Conservation (phyloP, 64 coral and sea anemone genomes). For the Montipora foliosa region DNA sequence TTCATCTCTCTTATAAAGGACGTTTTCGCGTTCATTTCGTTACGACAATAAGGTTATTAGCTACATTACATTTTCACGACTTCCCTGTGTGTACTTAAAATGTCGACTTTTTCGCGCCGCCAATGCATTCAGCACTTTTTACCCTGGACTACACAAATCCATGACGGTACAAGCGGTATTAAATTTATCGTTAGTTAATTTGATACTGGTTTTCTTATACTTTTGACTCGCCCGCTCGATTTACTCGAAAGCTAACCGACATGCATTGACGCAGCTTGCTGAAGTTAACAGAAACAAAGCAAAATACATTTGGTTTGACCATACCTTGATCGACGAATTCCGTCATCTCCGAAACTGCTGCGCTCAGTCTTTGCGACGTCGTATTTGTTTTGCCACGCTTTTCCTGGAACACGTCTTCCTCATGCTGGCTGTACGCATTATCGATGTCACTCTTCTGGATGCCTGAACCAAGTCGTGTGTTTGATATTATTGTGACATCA, state of each 20-base stretch:
- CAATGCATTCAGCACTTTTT: not conserved
- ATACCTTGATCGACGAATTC: slow-evolving; percentile 36
- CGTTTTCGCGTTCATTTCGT: not conserved
- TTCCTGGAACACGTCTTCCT: not conserved
- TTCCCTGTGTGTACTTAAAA: not conserved
- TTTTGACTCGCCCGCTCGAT: not conserved
- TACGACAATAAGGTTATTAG: not conserved
- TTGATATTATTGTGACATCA: not conserved
- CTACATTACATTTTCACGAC: too few relatives aligned
- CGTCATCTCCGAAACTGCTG: not conserved
- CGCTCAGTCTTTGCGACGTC: not conserved
- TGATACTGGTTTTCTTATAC: too few relatives aligned
- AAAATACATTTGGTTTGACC: not conserved
- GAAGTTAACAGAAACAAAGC: not conserved
- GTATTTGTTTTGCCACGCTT: not conserved
- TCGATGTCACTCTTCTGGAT: not conserved
- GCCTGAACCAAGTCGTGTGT: not conserved
- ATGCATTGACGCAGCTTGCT: not conserved
- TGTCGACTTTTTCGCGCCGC: not conserved
- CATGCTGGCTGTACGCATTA: not conserved
- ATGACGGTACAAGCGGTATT: not conserved
- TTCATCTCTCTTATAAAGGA: not conserved
- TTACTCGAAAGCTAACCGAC: not conserved
- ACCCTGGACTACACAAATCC: not conserved
- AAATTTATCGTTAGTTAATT: too few relatives aligned